Conservation (phyloP, 2,888 invertebrate genomes). For the Hypolimnas misippus region DNA sequence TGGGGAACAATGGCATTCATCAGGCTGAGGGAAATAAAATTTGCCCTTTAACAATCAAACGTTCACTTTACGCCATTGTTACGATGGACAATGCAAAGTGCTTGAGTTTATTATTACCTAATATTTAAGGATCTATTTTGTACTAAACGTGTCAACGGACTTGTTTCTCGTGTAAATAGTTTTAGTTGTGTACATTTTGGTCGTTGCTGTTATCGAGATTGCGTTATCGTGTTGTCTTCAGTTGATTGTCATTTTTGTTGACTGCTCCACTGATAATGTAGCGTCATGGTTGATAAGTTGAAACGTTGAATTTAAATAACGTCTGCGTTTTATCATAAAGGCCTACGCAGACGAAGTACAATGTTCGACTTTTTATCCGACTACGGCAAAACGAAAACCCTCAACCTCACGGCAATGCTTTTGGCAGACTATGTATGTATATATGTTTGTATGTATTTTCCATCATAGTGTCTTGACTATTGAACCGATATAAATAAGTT, state of each 20-base stretch:
- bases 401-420: too few species aligned
- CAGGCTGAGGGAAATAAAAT: background rate
- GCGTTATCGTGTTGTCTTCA: conserved; percentile 3
- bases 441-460: too few species aligned
- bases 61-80: conserved; percentile 12
- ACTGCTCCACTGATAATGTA: conserved; percentile 18
- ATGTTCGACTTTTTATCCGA: too few species aligned
- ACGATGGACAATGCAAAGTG: conserved; percentile 6
- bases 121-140: background rate
- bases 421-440: too few species aligned
- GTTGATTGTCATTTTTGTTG: conserved; percentile 17
- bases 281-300: conserved; percentile 2
- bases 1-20: conserved; percentile 14
- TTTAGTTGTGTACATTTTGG: background rate
- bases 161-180: background rate
- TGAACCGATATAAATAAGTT: too few species aligned
- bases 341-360: too few species aligned
- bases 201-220: background rate
- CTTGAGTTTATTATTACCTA: conserved; percentile 8
- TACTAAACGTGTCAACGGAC: background rate
- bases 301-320: conserved; percentile 6
- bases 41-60: conserved; percentile 7
- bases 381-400: too few species aligned
- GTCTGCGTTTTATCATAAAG: background rate
- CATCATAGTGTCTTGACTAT: too few species aligned